Percentiles rank a stretch among this genome's conserved stretches.
phyloP scores from a whole-genome alignment of 2,113 vertebrate genomes.

The Jaculus jaculus region DNA sequence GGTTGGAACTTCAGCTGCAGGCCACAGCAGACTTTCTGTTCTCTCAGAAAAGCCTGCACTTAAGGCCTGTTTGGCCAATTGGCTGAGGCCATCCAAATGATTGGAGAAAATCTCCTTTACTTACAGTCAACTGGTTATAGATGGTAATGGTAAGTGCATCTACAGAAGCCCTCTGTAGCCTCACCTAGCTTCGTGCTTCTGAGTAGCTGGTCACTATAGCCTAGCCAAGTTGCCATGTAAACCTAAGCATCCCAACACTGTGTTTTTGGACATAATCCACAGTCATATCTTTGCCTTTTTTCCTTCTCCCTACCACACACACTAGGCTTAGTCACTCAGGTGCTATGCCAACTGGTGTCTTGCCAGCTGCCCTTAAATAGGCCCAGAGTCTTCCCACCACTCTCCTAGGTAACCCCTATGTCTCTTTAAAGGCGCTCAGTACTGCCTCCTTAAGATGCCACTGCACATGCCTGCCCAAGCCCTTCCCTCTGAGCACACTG shows the following conservation, averaged over 20 bases:
- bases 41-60: slow-evolving; percentile 5
- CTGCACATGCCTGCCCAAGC: fast-evolving
- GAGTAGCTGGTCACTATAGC: neutral
- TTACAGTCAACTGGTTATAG: neutral
- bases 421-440: neutral
- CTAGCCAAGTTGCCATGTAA: neutral
- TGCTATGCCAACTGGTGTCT: slow-evolving; percentile 38
- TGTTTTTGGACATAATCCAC: neutral
- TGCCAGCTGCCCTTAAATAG: neutral
- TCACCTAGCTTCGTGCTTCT: neutral
- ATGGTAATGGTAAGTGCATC: neutral
- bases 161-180: neutral
- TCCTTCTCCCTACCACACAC: neutral
- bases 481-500: neutral
- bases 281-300: neutral
- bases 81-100: neutral
- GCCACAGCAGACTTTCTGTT: neutral
- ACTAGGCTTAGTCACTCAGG: neutral
- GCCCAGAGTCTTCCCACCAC: neutral
- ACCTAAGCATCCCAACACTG: neutral
- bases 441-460: neutral
- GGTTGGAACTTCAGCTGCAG: neutral
- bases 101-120: neutral
- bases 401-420: slow-evolving; percentile 26
- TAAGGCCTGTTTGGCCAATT: neutral